Conservation (phyloP, 2,113 vertebrate genomes). For the Sclerurus mexicanus region DNA sequence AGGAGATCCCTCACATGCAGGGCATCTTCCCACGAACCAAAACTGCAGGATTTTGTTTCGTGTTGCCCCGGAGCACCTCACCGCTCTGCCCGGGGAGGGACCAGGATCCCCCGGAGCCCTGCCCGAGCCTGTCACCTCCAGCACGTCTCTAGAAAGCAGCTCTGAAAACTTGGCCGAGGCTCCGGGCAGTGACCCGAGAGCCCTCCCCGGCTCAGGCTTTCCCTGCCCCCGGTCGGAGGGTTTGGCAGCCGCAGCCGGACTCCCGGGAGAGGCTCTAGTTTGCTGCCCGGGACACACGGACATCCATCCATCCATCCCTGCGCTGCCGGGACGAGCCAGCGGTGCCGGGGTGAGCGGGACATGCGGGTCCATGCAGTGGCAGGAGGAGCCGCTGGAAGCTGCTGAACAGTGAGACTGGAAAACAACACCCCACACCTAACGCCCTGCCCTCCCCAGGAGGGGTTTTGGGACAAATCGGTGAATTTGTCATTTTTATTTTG, state of each 20-base stretch:
- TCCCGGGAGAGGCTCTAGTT: background rate
- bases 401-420: background rate
- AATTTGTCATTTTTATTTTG: background rate
- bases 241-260: background rate
- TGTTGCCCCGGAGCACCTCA: accelerated
- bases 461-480: background rate
- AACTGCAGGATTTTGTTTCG: accelerated
- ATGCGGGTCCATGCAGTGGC: accelerated
- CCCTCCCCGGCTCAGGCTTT: background rate
- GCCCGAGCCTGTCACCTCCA: background rate
- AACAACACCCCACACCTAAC: background rate
- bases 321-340: background rate
- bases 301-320: background rate
- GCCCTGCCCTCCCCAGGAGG: background rate
- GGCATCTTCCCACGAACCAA: background rate
- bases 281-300: background rate
- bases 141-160: background rate
- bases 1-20: background rate
- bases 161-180: background rate
- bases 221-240: background rate
- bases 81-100: background rate
- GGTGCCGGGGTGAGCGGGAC: background rate
- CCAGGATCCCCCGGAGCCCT: background rate
- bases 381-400: background rate
- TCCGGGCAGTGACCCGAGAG: background rate